Evolutionary conservation across 2,797 vertebrate species (phyloP), one percentile per base, ranked within the genome.

Genomic region (Pseudomugil gertrudae): DNA sequence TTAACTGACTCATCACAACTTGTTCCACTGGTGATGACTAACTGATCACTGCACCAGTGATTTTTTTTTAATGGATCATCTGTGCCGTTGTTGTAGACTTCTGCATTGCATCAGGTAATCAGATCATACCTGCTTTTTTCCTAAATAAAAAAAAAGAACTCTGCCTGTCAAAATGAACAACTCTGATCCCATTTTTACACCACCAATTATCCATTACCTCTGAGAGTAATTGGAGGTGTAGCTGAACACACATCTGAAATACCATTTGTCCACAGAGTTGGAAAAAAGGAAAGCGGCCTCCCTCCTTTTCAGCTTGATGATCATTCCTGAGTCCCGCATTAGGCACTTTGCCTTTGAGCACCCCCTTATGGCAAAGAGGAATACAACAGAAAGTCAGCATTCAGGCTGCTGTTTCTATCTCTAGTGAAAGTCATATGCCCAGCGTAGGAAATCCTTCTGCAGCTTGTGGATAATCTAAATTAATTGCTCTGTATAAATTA

Each of bases 331-430:
- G 52, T 72, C 74, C 57, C 73, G 74, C 60, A 63, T 56, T 57
- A 72, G 69, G 84, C 87, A 77, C 72, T 88, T 89, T 90, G 86
- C 80, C 86, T 90, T 87, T 87, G 88, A 89, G 90, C 90, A 88
- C 92, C 92, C 89, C 84, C 92, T 85, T 19, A 89, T 91, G 92
- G 90, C 63, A 57, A 68, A 84, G 72, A 65, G 55, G 45, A 72
- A 87, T 69, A 89, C 78, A 83, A 78, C 90, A 88, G 52, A 50
- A 58, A 69, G 26, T 61, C 40, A 19, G 57, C 45, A 74, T 63
- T 13, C 57, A 65, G 48, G 51, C 57, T 68, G 29, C 21, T 66
- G 38, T 45, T 45, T 45, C 19, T 19, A 57, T 48, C 56, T 48
- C 68, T 33, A 53, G 36, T 52, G 32, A 57, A 73, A 66, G 61